Evolutionary conservation across 1,140 invertebrate species (phyloP).

Genomic region (Hypothenemus hampei): DNA sequence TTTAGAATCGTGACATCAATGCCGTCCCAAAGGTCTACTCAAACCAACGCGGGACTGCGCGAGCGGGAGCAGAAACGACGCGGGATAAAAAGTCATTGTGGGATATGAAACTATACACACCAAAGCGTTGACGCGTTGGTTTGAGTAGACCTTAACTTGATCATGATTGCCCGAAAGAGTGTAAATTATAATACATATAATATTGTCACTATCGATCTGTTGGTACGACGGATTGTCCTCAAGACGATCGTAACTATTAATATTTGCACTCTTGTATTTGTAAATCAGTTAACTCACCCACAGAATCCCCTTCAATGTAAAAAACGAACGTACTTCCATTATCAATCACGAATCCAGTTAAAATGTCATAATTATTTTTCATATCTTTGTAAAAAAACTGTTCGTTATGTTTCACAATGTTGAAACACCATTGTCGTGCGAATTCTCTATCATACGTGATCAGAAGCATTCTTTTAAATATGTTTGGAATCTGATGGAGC

Average conservation of each 20-base stretch:
- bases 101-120: too few species aligned
- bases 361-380: conserved; percentile 7
- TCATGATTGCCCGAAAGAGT: too few species aligned
- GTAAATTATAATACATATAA: too few species aligned
- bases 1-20: too few species aligned
- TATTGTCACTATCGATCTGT: too few species aligned
- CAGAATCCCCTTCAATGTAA: conserved; percentile 24
- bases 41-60: too few species aligned
- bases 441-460: conserved; percentile 9
- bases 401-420: conserved; percentile 14
- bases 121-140: too few species aligned
- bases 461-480: conserved; percentile 23
- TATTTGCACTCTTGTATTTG: background rate
- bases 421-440: background rate
- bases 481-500: conserved; percentile 23
- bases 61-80: too few species aligned
- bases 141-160: too few species aligned
- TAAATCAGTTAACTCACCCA: background rate
- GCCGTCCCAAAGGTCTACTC: too few species aligned
- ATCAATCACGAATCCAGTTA: conserved; percentile 29
- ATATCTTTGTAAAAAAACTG: background rate
- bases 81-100: too few species aligned
- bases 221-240: background rate
- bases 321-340: conserved; percentile 24
- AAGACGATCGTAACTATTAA: background rate